Evolutionary conservation across 2,113 vertebrate genomes (phyloP), one percentile per base, ranked within the genome.

Genomic region (Mugil cephalus): DNA sequence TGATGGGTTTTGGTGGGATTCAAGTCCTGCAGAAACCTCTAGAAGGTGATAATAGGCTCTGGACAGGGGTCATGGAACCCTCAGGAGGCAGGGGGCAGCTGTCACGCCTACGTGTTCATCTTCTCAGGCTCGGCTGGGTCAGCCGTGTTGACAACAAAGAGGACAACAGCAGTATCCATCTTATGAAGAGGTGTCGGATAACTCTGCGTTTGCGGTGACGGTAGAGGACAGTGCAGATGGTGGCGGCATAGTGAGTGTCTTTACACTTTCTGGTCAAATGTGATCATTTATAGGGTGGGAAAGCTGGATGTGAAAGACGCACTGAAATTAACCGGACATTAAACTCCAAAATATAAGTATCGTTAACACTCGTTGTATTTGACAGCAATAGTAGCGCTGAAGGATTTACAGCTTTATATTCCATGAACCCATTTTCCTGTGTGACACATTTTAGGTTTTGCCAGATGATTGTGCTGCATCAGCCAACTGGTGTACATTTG

Each of bases 31-130:
- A 71, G 86, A 89, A 87, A 90, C 67, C 55, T 83, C 68, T 78
- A 91, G 90, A 86, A 88, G 84, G 82, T 79, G 88, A 82, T 88
- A 91, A 91, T 78, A 66, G 70, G 65, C 50, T 78, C 65, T 81
- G 80, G 84, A 68, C 48, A 69, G 42, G 69, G 85, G 83, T 89
- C 86, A 84, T 54, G 68, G 80, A 83, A 67, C 68, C 65, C 62
- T 79, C 34, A 39, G 62, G 15, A 56, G 65, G 39, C 60, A 17
- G 4, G 0, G n/a, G 36, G 64, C 84, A 88, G 76, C 86, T 89
- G 87, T 86, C 80, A 45, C 53, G 75, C 74, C 48, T 73, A 69
- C 54, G 45, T 39, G 42, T 74, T 50, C 69, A 66, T 83, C 74
- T 53, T 68, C 36, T 58, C 18, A 53, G 69, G 52, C 63, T 64